phyloP scores from a whole-genome alignment of 2,113 vertebrate species.

The Bufo bufo region DNA sequence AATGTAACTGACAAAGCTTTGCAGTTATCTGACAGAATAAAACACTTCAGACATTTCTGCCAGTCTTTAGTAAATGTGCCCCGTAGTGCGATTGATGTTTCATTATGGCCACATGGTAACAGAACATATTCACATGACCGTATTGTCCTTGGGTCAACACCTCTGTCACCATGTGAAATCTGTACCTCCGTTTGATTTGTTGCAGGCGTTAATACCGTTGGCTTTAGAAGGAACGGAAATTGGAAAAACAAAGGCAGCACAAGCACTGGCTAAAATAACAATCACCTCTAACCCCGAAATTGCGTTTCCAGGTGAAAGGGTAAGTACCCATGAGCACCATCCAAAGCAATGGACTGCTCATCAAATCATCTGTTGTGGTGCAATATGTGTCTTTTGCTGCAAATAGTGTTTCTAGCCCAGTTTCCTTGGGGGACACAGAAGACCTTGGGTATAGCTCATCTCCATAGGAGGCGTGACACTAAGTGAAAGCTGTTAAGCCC shows the following conservation, averaged over 20 bases:
- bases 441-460: too few relatives aligned
- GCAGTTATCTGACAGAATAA: neutral
- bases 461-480: too few relatives aligned
- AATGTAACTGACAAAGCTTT: neutral
- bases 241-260: conserved; percentile 92
- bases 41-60: neutral
- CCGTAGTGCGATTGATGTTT: too few relatives aligned
- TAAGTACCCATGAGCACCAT: conserved; percentile 60
- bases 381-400: neutral
- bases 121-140: neutral
- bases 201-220: conserved; percentile 88
- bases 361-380: neutral
- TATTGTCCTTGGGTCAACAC: neutral
- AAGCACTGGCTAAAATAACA: conserved; percentile 93
- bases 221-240: conserved; percentile 88
- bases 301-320: conserved; percentile 93
- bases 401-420: too few relatives aligned
- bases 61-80: too few relatives aligned
- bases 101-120: too few relatives aligned
- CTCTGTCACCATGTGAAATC: neutral
- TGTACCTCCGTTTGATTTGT: neutral
- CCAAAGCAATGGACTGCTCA: neutral
- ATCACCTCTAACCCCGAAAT: conserved; percentile 96
- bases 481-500: too few relatives aligned
- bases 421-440: too few relatives aligned